Percentiles rank a stretch among this genome's conserved stretches.
Evolutionary conservation across 2,113 vertebrate genomes (phyloP).

Genomic region (Boulengeromyrus knoepffleri): DNA sequence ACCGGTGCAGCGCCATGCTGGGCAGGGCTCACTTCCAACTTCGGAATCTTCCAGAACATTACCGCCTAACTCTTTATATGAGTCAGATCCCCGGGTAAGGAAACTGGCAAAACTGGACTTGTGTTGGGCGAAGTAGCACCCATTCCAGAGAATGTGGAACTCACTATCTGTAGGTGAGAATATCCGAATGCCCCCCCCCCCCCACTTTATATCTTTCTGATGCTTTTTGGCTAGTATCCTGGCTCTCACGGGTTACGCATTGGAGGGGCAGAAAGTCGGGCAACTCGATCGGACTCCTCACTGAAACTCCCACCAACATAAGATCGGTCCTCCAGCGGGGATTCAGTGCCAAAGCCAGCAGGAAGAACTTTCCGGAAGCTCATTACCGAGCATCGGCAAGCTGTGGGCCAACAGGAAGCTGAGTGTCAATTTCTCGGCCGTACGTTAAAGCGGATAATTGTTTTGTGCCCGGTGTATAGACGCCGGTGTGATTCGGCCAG

Average conservation of each 20-base stretch:
- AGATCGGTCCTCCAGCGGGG: constrained; percentile 19
- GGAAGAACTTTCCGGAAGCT: constrained; percentile 15
- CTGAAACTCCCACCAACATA: constrained; percentile 5
- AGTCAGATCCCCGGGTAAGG: background rate
- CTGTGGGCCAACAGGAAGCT: constrained; percentile 35
- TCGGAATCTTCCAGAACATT: background rate
- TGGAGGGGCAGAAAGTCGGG: background rate
- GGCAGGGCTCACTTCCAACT: background rate
- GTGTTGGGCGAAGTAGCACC: background rate
- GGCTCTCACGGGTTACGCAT: background rate
- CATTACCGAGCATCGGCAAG: constrained; percentile 37
- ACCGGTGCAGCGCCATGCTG: background rate
- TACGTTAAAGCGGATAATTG: constrained; percentile 20
- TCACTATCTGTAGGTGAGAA: background rate
- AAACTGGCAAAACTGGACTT: background rate
- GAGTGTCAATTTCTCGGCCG: constrained; percentile 29
- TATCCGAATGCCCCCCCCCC: background rate
- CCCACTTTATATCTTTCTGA: background rate
- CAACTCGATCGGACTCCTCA: background rate
- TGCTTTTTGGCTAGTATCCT: background rate
- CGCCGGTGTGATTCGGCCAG: constrained; percentile 23
- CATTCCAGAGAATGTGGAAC: background rate
- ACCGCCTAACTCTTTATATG: background rate
- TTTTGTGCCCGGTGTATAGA: constrained; percentile 21
- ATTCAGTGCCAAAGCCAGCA: constrained; percentile 12